A percentile compares a stretch with the other conserved stretches of the same genome.
phyloP scores from a whole-genome alignment of 2,888 invertebrate species.

The Aphrophora alni region DNA sequence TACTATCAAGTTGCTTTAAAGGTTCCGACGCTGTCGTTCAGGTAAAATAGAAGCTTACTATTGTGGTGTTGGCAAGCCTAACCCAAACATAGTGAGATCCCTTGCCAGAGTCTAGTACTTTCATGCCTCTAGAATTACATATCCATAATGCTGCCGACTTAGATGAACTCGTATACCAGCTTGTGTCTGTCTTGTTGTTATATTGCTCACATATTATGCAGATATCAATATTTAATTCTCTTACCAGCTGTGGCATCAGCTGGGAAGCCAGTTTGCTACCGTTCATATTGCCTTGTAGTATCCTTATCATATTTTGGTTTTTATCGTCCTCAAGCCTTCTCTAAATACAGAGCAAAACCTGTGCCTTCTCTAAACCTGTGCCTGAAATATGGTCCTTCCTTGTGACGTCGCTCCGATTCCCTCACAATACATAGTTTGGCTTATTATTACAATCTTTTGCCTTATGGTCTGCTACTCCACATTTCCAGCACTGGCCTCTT shows the following conservation, averaged over 20 bases:
- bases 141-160: conserved; percentile 46
- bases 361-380: too few species aligned
- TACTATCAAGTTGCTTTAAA: conserved; percentile 27
- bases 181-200: neutral
- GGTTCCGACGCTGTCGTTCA: too few species aligned
- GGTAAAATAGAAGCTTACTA: conserved; percentile 37
- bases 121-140: neutral
- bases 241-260: conserved; percentile 38
- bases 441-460: too few species aligned
- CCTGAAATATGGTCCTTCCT: too few species aligned
- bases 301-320: neutral
- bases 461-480: too few species aligned
- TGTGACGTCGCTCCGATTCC: too few species aligned
- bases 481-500: too few species aligned
- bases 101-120: conserved; percentile 29
- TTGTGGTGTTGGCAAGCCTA: conserved; percentile 22
- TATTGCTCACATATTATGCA: conserved; percentile 48
- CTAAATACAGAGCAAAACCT: too few species aligned
- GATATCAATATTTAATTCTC: conserved; percentile 34
- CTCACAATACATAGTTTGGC: too few species aligned
- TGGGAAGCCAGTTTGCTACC: conserved; percentile 42
- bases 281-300: conserved; percentile 47
- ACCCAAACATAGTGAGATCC: conserved; percentile 40
- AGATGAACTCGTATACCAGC: conserved; percentile 38
- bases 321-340: too few species aligned